A percentile compares a stretch with the other conserved stretches of the same genome.
Conservation (phyloP, 2,797 vertebrate species). For the Etheostoma nigrum region DNA sequence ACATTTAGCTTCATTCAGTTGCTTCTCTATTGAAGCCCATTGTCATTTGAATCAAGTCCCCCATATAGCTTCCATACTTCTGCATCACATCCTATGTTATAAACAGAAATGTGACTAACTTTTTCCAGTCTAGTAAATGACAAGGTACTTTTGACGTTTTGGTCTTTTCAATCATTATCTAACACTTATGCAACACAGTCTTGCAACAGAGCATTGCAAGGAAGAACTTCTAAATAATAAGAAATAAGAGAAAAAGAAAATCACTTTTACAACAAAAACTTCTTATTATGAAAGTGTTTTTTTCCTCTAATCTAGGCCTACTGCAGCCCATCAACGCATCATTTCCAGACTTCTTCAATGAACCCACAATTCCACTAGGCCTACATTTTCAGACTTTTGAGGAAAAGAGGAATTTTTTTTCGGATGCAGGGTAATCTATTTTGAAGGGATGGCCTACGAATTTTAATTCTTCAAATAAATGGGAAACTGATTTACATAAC, state of each 20-base stretch:
- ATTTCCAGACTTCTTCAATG: slow-evolving; percentile 1
- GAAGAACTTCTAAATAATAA: neutral
- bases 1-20: neutral
- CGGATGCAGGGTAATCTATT: neutral
- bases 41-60: too few species aligned
- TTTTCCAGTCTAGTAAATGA: too few species aligned
- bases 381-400: neutral
- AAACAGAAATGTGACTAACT: neutral
- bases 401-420: neutral
- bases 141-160: too few species aligned
- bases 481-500: neutral
- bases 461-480: neutral
- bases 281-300: neutral
- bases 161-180: too few species aligned
- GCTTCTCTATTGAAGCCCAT: neutral
- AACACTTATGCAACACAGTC: neutral
- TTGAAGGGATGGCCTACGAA: too few species aligned
- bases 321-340: neutral
- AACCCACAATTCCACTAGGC: neutral
- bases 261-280: neutral
- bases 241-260: neutral
- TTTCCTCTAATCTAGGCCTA: neutral
- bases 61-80: too few species aligned
- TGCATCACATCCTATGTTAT: neutral
- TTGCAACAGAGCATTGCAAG: neutral